Evolutionary conservation across 92 coral and sea anemone genomes (phyloP).

Genomic region (Anthopleura xanthogrammica): DNA sequence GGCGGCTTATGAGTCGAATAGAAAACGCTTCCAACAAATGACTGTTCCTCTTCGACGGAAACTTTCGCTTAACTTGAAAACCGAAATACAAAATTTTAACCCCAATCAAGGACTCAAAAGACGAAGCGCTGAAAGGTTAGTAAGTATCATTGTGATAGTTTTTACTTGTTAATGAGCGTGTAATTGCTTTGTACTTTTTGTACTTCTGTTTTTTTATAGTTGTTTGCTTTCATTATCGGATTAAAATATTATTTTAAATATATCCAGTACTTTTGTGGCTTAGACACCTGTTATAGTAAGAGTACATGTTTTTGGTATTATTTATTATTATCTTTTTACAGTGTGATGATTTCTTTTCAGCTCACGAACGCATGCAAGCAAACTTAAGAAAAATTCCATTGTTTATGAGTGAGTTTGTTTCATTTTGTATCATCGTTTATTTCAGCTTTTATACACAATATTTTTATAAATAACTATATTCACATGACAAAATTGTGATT

Average conservation of each 20-base stretch:
- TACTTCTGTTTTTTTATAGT: background rate
- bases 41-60: conserved; percentile 80
- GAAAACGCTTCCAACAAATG: conserved; percentile 75
- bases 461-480: background rate
- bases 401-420: conserved; percentile 4
- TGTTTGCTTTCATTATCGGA: background rate
- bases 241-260: background rate
- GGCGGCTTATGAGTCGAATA: conserved; percentile 63
- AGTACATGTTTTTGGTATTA: background rate
- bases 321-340: background rate
- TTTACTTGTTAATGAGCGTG: background rate
- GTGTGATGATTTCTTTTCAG: background rate
- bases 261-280: background rate
- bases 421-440: background rate
- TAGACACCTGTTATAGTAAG: background rate
- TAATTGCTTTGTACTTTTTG: background rate
- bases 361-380: background rate
- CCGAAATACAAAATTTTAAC: conserved; percentile 80
- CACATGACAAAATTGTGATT: background rate
- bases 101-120: conserved; percentile 26
- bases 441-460: background rate
- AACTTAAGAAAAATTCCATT: background rate
- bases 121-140: conserved; percentile 35
- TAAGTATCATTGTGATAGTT: background rate
- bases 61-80: conserved; percentile 75